Evolutionary conservation across 2,113 vertebrate genomes (phyloP).

Genomic region (Antigone vipio): DNA sequence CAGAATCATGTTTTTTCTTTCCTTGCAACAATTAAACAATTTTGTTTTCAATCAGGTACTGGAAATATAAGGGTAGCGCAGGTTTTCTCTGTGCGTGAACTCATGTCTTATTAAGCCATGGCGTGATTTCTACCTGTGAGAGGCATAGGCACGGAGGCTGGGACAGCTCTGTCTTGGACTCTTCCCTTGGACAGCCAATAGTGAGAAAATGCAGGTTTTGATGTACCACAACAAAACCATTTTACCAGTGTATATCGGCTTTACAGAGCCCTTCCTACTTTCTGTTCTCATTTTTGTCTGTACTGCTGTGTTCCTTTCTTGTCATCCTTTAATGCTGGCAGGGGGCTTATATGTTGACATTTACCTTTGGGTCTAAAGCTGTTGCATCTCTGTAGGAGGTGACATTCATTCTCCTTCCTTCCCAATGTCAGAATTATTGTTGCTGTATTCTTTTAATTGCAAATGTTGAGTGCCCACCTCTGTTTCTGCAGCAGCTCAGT

Average conservation of each 20-base stretch:
- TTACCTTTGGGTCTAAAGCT: not conserved
- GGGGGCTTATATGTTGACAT: not conserved
- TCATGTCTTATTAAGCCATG: not conserved
- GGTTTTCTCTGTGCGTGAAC: not conserved
- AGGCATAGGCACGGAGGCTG: not conserved
- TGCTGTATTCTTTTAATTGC: not conserved
- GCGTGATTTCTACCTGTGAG: not conserved
- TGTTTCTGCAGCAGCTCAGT: not conserved
- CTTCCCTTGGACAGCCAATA: fast-evolving
- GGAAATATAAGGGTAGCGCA: not conserved
- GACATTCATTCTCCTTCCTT: not conserved
- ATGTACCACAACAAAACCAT: not conserved
- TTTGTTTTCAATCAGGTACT: not conserved
- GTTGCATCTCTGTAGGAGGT: not conserved
- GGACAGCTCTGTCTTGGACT: not conserved
- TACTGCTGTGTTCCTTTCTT: not conserved
- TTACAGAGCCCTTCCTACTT: not conserved
- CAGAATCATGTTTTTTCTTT: not conserved
- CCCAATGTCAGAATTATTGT: not conserved
- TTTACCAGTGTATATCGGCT: not conserved
- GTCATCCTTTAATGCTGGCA: not conserved
- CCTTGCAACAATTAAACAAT: not conserved
- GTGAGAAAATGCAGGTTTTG: not conserved
- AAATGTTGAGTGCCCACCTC: not conserved
- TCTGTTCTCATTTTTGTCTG: not conserved